A percentile compares a stretch with the other conserved stretches of the same genome.
Evolutionary conservation across 2,888 invertebrate species (phyloP).

Genomic region (Hipparchia semele): DNA sequence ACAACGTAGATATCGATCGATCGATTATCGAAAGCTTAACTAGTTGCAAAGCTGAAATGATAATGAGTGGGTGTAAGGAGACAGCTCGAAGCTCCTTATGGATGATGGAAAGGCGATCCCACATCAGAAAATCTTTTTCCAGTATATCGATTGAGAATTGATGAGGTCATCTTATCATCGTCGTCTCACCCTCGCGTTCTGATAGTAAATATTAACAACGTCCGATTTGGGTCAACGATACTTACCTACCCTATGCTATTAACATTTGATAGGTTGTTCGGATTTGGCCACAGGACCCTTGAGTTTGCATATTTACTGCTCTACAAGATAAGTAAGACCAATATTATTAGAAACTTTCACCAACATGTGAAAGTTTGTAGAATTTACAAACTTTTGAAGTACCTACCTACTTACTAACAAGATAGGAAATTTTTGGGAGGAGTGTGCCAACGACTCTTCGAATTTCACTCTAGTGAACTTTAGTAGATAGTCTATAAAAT

Average conservation of each 20-base stretch:
- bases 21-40: no score
- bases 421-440: conserved; percentile 1
- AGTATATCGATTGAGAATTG: no score
- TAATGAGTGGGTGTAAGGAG: no score
- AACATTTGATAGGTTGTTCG: not conserved
- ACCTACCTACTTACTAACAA: conserved; percentile 5
- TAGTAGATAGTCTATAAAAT: not conserved
- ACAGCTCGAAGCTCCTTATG: no score
- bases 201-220: not conserved
- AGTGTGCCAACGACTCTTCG: conserved; percentile 8
- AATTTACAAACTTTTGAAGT: conserved; percentile 13
- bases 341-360: conserved; percentile 11
- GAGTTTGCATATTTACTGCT: not conserved
- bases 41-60: no score
- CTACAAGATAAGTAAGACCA: not conserved
- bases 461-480: conserved; percentile 6
- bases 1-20: no score
- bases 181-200: no score
- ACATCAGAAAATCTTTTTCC: no score
- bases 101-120: no score
- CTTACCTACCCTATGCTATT: not conserved
- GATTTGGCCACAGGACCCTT: not conserved
- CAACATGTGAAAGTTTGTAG: conserved; percentile 1
- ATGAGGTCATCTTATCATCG: no score
- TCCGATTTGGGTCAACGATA: not conserved